phyloP scores from a whole-genome alignment of 2,113 vertebrate genomes.

The Axis porcinus region DNA sequence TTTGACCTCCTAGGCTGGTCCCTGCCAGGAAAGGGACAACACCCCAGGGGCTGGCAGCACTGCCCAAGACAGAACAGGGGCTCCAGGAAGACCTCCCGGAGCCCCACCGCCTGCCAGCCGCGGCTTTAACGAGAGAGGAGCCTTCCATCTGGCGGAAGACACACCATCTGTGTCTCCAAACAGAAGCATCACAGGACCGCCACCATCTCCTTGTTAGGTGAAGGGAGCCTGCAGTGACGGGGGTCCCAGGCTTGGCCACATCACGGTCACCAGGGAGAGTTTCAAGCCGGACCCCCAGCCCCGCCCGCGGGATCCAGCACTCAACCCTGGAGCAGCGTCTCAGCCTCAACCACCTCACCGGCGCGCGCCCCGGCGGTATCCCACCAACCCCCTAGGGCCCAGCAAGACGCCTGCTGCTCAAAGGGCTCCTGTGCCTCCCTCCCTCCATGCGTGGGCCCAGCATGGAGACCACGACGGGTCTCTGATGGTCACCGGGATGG shows the following conservation, averaged over 20 bases:
- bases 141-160: not conserved
- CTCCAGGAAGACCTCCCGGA: not conserved
- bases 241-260: not conserved
- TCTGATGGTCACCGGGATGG: not conserved
- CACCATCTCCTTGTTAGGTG: not conserved
- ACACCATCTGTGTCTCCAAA: not conserved
- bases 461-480: not conserved
- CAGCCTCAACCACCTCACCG: not conserved
- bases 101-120: not conserved
- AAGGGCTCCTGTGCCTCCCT: not conserved
- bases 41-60: not conserved
- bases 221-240: not conserved
- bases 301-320: not conserved
- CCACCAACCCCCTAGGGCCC: not conserved
- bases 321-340: not conserved
- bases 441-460: accelerated
- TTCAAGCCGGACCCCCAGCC: not conserved
- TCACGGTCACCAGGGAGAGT: not conserved
- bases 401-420: not conserved
- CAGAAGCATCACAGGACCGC: not conserved
- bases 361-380: not conserved
- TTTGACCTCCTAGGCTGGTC: not conserved
- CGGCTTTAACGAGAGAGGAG: too few species aligned
- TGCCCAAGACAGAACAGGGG: not conserved
- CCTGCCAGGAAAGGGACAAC: not conserved